Evolutionary conservation across 1,140 invertebrate genomes (phyloP), one percentile per base, ranked within the genome.

Genomic region (Metaphire vulgaris): DNA sequence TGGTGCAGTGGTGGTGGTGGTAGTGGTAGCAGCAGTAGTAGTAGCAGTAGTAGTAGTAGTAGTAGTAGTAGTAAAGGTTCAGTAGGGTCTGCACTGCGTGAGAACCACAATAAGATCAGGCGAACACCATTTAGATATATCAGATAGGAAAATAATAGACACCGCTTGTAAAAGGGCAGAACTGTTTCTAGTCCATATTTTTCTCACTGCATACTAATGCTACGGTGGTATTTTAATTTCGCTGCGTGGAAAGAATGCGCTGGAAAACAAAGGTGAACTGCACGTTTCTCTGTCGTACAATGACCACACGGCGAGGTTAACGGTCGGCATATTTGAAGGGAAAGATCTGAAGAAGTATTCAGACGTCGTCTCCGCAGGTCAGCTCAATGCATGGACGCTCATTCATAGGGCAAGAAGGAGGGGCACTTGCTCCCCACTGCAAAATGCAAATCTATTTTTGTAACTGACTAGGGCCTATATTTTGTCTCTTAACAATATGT

Each of bases 251-350:
- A n/a, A 81, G 87, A 86, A 77, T 77, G 84, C 82, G 69, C 83
- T 81, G 34, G 80, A 80, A 64, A 80, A 79, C 78, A 81, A 81
- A 79, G 86, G 82, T 14, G 85, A 84, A 75, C 89, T 85, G 81
- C 89, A 78, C 89, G 90, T 74, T 89, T 91, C 91, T 0, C 83
- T 92, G 65, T 88, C 90, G 1, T 93, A 92, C 85, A 92, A 92
- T 85, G 90, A 90, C 81, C 90, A 91, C 82, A 85, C 91, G 21
- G 89, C 91, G 81, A 86, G 91, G 64, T 87, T 93, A 1, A 92
- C 91, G 0, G 91, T 92, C n/a, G 83, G 83, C 6, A 79, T 85
- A 12, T 83, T 83, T 75, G 85, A 86, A 73, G 84, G 80, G 0
- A 80, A 80, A 68, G 79, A 79, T 28, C 80, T 85, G 30, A 80